These are phyloP conservation scores for Lochmaea crataegi DNA, from an alignment of 2,888 invertebrate species.

Conservation along the genomic window DNA sequence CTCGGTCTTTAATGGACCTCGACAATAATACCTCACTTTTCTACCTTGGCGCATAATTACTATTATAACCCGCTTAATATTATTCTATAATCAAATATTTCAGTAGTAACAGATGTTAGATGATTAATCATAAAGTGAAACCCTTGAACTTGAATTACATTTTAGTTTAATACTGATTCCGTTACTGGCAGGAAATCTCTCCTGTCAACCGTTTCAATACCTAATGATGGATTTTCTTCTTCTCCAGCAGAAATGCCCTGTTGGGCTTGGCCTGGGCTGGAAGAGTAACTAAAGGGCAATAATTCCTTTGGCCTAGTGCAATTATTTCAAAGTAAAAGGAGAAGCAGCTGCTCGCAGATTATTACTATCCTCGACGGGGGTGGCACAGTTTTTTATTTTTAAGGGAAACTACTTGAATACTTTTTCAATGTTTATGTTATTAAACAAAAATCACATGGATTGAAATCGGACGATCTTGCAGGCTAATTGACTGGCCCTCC, in stretches of 20 bases:
- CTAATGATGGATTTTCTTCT: conserved; percentile 51
- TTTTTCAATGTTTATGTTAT: neutral
- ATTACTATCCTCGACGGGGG: conserved; percentile 48
- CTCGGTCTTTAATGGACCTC: too few species aligned
- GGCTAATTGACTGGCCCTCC: too few species aligned
- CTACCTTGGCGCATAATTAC: too few species aligned
- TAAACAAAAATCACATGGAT: too few species aligned
- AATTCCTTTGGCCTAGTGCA: conserved; percentile 52
- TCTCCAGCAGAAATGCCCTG: conserved; percentile 11
- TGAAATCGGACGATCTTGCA: too few species aligned
- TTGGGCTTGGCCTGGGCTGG: conserved; percentile 4
- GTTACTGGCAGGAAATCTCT: conserved; percentile 34
- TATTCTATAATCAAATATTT: too few species aligned
- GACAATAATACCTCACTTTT: too few species aligned
- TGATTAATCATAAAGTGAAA: conserved; percentile 32
- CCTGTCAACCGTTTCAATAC: conserved; percentile 47
- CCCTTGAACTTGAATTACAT: neutral
- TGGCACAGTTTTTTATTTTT: conserved; percentile 6
- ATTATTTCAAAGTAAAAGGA: conserved; percentile 49
- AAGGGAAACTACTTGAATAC: neutral
- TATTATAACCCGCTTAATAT: too few species aligned
- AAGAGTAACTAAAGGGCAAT: conserved; percentile 54
- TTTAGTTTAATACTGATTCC: neutral
- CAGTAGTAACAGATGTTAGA: too few species aligned
- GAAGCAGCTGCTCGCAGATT: conserved; percentile 56